phyloP scores from a whole-genome alignment of 1,140 invertebrate genomes.

The Dolichoris vasculosae region DNA sequence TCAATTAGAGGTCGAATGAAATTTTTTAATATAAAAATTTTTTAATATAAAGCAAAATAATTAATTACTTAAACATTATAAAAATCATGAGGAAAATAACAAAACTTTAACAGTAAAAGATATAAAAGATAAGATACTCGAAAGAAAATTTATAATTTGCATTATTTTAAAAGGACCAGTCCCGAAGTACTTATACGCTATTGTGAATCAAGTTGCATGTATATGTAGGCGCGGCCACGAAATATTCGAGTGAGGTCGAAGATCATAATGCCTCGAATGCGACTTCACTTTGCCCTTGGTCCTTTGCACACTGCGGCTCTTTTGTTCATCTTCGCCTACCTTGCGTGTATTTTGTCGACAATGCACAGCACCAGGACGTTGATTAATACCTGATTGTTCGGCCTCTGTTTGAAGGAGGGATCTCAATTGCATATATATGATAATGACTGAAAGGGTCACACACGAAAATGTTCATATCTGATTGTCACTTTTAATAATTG shows the following conservation, averaged over 20 bases:
- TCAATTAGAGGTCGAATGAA: too few relatives aligned
- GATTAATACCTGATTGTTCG: constrained; percentile 32
- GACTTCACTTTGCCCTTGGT: constrained; percentile 53
- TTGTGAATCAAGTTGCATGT: not conserved
- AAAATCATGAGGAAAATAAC: too few relatives aligned
- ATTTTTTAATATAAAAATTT: too few relatives aligned
- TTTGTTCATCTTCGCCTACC: constrained; percentile 57
- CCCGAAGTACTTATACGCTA: not conserved
- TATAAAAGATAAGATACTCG: not conserved
- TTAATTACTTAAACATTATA: too few relatives aligned
- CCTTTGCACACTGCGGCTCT: constrained; percentile 49
- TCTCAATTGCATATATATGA: constrained; percentile 23
- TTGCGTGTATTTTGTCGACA: constrained; percentile 42
- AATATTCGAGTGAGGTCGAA: constrained; percentile 20
- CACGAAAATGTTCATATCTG: constrained; percentile 1
- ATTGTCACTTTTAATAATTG: constrained; percentile 42
- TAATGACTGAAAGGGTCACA: not conserved
- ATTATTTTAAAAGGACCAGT: not conserved
- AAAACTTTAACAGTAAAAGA: not conserved
- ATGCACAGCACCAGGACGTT: constrained; percentile 12
- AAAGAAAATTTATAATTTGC: constrained; percentile 21
- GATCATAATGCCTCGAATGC: constrained; percentile 45
- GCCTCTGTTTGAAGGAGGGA: constrained; percentile 12
- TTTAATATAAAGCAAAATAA: too few relatives aligned
- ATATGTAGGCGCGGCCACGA: constrained; percentile 33